A percentile compares a stretch with the other conserved stretches of the same genome.
Conservation (phyloP, 2,888 invertebrate species). For the Amblyjoppa proteus region DNA sequence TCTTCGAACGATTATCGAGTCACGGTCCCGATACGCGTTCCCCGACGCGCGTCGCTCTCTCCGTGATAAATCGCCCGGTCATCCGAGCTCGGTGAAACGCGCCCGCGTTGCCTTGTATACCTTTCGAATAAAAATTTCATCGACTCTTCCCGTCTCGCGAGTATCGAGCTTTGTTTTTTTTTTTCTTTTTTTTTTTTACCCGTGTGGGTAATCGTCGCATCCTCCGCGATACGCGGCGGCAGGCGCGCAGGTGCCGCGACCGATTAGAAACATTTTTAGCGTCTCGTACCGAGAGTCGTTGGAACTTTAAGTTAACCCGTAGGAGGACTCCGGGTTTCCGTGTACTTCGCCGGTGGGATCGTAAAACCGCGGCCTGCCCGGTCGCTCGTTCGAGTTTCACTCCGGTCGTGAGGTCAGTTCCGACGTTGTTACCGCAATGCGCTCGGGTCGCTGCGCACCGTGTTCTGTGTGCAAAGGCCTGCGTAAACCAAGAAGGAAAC, state of each 20-base stretch:
- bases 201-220: background rate
- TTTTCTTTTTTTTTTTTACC: background rate
- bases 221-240: background rate
- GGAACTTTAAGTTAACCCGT: slow-evolving; percentile 26
- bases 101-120: background rate
- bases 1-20: slow-evolving; percentile 3
- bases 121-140: background rate
- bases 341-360: slow-evolving; percentile 48
- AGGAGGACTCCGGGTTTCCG: slow-evolving; percentile 22
- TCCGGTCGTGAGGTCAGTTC: slow-evolving; percentile 29
- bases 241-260: slow-evolving; percentile 15
- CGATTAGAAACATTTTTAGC: slow-evolving; percentile 33
- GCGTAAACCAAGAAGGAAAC: slow-evolving; percentile 50
- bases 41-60: background rate
- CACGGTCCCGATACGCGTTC: slow-evolving; percentile 1
- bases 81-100: background rate
- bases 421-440: slow-evolving; percentile 49
- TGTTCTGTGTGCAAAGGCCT: slow-evolving; percentile 41
- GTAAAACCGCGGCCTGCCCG: slow-evolving; percentile 42
- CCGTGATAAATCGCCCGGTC: background rate
- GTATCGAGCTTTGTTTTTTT: background rate
- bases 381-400: slow-evolving; percentile 50
- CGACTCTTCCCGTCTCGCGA: background rate
- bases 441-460: slow-evolving; percentile 43
- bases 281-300: slow-evolving; percentile 21